Conservation (phyloP, 2,797 vertebrate species). For the Tympanoctomys barrerae region DNA sequence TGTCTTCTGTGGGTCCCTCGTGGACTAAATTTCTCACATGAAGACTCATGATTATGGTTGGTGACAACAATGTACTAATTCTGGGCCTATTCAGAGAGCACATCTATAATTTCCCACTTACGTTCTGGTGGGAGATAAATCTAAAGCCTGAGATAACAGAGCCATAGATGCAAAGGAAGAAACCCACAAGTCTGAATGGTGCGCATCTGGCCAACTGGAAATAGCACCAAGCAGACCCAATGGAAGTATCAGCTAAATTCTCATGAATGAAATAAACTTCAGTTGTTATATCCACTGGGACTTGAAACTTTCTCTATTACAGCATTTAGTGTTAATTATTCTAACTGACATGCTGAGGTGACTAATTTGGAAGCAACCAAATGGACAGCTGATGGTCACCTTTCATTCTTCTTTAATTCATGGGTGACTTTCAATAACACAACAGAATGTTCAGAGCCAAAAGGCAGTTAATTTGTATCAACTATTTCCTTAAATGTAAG, state of each 20-base stretch:
- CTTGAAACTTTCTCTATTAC: neutral
- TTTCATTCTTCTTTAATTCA: neutral
- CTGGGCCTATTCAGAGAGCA: neutral
- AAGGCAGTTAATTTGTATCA: neutral
- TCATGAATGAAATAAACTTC: neutral
- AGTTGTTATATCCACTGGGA: neutral
- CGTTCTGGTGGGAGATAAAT: neutral
- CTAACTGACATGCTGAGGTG: neutral
- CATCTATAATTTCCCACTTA: neutral
- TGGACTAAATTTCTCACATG: neutral
- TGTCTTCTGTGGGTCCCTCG: neutral
- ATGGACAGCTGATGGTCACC: neutral
- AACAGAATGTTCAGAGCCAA: slow-evolving; percentile 12
- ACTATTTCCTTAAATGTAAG: slow-evolving; percentile 34
- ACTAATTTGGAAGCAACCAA: neutral
- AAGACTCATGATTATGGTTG: neutral
- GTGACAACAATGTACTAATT: neutral
- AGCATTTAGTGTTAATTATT: neutral
- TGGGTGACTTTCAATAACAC: neutral
- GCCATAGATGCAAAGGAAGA: neutral
- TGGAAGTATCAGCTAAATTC: neutral
- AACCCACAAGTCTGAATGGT: neutral
- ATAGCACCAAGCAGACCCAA: neutral
- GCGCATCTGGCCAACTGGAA: neutral
- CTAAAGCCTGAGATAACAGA: neutral